Evolutionary conservation across 2,888 invertebrate species (phyloP).

Genomic region (Drosophila macrospina): DNA sequence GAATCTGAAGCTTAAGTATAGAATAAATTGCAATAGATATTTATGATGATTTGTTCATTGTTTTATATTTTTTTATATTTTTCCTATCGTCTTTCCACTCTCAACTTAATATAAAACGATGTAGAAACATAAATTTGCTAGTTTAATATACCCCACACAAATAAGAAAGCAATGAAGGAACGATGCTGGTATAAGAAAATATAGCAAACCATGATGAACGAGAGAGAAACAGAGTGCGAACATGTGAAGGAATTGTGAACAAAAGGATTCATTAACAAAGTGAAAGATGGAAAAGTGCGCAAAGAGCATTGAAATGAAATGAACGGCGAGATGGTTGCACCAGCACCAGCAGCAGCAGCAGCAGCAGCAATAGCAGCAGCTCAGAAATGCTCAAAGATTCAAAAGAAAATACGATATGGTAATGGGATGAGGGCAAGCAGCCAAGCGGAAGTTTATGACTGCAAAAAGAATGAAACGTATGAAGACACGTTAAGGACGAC

Average conservation of each 20-base stretch:
- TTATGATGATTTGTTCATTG: too few relatives aligned
- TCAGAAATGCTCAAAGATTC: constrained; percentile 4
- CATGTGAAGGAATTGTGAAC: constrained; percentile 65
- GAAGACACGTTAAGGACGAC: constrained; percentile 56
- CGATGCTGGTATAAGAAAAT: constrained; percentile 12
- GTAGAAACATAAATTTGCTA: constrained; percentile 1
- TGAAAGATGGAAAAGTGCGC: constrained; percentile 70
- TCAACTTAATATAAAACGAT: background rate
- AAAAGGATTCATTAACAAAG: constrained; percentile 79
- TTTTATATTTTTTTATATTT: background rate
- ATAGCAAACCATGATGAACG: constrained; percentile 19
- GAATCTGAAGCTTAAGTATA: too few relatives aligned
- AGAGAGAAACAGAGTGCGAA: background rate
- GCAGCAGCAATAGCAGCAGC: background rate
- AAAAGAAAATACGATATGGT: constrained; percentile 35
- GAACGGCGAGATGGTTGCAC: constrained; percentile 26
- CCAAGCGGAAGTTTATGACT: constrained; percentile 74
- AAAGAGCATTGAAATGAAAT: constrained; percentile 62
- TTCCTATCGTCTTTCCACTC: too few relatives aligned
- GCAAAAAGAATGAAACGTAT: constrained; percentile 32
- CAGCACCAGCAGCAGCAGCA: constrained; percentile 1
- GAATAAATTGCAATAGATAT: too few relatives aligned
- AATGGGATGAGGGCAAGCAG: constrained; percentile 35
- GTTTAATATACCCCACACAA: constrained; percentile 17
- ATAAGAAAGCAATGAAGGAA: constrained; percentile 2